A percentile compares a stretch with the other conserved stretches of the same genome.
Conservation (phyloP, 2,888 invertebrate species). For the Dicycla oo region DNA sequence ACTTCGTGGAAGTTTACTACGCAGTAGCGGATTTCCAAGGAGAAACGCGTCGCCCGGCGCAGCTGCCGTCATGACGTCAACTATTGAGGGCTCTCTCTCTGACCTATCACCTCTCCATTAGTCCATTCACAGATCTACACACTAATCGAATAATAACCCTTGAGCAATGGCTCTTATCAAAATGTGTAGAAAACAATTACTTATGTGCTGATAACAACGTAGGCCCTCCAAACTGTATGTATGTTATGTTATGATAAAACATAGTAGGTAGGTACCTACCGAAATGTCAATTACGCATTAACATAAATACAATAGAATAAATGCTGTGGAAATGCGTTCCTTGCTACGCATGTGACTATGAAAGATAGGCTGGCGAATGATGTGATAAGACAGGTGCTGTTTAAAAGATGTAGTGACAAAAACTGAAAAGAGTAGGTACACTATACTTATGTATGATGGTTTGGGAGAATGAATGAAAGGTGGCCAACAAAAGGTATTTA, state of each 20-base stretch:
- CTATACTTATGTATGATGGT: too few relatives aligned
- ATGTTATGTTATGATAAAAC: slow-evolving; percentile 5
- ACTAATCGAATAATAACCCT: slow-evolving; percentile 58
- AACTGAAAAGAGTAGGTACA: too few relatives aligned
- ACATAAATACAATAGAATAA: too few relatives aligned
- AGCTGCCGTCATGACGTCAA: slow-evolving; percentile 61
- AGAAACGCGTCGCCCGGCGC: slow-evolving; percentile 35
- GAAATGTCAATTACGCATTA: too few relatives aligned
- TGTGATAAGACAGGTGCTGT: too few relatives aligned
- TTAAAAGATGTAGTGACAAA: too few relatives aligned
- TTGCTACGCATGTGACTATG: too few relatives aligned
- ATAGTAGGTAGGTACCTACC: not conserved
- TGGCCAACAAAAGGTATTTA: too few relatives aligned
- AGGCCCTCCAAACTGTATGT: slow-evolving; percentile 25
- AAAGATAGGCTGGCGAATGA: too few relatives aligned
- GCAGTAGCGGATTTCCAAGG: slow-evolving; percentile 46
- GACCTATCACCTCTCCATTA: slow-evolving; percentile 61
- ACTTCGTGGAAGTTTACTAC: slow-evolving; percentile 47
- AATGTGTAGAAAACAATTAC: slow-evolving; percentile 44
- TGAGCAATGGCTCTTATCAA: slow-evolving; percentile 51
- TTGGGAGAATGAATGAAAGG: too few relatives aligned
- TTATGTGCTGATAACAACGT: slow-evolving; percentile 35
- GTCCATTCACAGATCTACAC: slow-evolving; percentile 61
- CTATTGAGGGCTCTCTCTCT: slow-evolving; percentile 58
- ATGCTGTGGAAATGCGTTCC: too few relatives aligned